A percentile compares a stretch with the other conserved stretches of the same genome.
Conservation (phyloP, 2,888 invertebrate species). For the Drosophila prostipennis region DNA sequence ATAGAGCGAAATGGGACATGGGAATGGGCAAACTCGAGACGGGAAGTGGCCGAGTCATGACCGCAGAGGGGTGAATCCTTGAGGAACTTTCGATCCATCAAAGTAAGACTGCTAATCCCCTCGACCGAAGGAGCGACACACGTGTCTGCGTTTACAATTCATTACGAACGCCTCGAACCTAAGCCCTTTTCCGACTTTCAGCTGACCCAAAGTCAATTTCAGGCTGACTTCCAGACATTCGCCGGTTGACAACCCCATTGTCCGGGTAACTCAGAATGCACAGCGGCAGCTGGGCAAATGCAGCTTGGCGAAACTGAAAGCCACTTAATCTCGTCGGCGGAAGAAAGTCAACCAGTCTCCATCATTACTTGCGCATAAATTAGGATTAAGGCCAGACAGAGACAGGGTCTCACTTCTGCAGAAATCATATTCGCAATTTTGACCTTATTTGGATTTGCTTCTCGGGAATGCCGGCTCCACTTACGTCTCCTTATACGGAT, state of each 20-base stretch:
- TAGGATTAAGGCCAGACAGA: conserved; percentile 62
- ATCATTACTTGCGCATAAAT: conserved; percentile 81
- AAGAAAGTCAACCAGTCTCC: conserved; percentile 59
- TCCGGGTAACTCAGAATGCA: conserved; percentile 59
- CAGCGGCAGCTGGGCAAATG: conserved; percentile 61
- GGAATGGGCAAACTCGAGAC: background rate
- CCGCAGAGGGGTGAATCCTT: conserved; percentile 23
- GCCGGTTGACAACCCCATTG: conserved; percentile 57
- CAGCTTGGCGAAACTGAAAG: conserved; percentile 61
- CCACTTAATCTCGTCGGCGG: conserved; percentile 71
- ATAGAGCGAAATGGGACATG: conserved; percentile 21
- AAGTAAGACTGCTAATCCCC: conserved; percentile 19
- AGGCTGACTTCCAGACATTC: conserved; percentile 28
- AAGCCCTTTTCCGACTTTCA: conserved; percentile 43
- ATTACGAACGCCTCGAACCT: conserved; percentile 60
- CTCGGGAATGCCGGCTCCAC: conserved; percentile 42
- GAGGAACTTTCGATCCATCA: conserved; percentile 32
- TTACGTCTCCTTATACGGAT: conserved; percentile 46
- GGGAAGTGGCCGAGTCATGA: conserved; percentile 20
- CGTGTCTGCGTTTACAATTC: conserved; percentile 77
- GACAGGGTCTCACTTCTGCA: conserved; percentile 44
- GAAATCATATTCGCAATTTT: conserved; percentile 76
- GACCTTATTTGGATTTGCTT: conserved; percentile 66
- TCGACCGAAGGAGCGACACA: conserved; percentile 41
- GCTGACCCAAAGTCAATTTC: conserved; percentile 67